These are phyloP conservation scores for Ciconia nigra DNA, from an alignment of 2,797 vertebrate species.

Conservation along the genomic window DNA sequence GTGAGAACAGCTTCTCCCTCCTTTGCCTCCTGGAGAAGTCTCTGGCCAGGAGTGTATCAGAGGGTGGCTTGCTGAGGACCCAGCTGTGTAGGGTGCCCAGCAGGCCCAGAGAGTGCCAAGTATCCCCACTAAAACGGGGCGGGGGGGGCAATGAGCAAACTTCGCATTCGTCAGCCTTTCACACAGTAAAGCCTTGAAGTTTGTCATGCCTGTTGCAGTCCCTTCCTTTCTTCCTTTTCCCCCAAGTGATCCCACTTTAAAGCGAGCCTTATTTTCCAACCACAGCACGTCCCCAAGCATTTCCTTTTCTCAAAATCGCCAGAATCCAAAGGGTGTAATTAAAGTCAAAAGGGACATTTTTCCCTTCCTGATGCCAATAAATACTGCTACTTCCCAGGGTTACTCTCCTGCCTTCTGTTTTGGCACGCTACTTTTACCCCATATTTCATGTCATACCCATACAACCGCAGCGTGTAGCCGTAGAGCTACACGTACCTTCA, in stretches of 20 bases:
- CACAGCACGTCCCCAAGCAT: background rate
- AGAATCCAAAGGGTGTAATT: constrained; percentile 17
- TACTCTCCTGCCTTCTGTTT: background rate
- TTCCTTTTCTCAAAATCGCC: constrained; percentile 7
- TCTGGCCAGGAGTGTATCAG: background rate
- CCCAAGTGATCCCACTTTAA: background rate
- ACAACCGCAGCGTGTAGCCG: accelerated
- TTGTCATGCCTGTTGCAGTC: background rate
- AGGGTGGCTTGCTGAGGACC: background rate
- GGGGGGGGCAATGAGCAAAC: background rate
- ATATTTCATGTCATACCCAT: accelerated
- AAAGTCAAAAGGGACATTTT: background rate
- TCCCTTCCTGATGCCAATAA: background rate
- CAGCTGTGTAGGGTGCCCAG: background rate
- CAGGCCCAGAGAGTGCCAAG: background rate
- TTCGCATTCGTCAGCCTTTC: background rate
- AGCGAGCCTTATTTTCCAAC: background rate
- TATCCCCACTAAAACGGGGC: background rate
- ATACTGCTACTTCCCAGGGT: background rate
- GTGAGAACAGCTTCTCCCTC: background rate
- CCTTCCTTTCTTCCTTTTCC: background rate
- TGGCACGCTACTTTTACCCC: background rate
- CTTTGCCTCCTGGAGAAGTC: background rate
- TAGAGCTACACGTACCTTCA: background rate
- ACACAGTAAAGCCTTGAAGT: background rate